A percentile compares a stretch with the other conserved stretches of the same genome.
Evolutionary conservation across 2,888 invertebrate species (phyloP).

Genomic region (Xylota sylvarum): DNA sequence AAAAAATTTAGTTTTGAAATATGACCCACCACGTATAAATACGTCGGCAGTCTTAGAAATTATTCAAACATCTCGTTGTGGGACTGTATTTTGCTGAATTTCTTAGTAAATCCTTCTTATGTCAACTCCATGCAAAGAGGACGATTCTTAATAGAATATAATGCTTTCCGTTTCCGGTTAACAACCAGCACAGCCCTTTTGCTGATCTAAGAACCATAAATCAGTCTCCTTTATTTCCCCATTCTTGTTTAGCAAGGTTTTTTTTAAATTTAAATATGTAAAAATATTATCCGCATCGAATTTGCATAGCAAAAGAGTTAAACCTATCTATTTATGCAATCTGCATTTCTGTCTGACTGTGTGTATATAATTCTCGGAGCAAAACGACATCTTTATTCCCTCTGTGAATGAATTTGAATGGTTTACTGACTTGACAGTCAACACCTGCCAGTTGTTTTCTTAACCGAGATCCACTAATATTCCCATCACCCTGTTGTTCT

Average conservation of each 20-base stretch:
- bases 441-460: constrained; percentile 67
- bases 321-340: constrained; percentile 50
- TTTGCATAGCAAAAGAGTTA: constrained; percentile 58
- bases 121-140: neutral
- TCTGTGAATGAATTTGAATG: constrained; percentile 54
- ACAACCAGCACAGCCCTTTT: neutral
- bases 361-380: constrained; percentile 33
- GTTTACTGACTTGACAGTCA: constrained; percentile 63
- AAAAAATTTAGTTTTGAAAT: constrained; percentile 8
- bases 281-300: constrained; percentile 2
- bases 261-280: constrained; percentile 15
- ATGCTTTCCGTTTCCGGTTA: neutral
- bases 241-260: neutral
- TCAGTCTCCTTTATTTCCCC: neutral
- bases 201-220: neutral
- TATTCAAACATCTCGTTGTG: neutral
- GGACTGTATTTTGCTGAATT: neutral
- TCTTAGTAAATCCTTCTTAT: neutral
- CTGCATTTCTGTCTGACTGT: constrained; percentile 15
- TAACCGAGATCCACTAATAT: constrained; percentile 37
- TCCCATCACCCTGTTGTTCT: neutral
- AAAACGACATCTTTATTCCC: constrained; percentile 60
- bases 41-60: neutral
- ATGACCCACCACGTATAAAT: neutral
- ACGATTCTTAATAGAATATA: neutral